A percentile compares a stretch with the other conserved stretches of the same genome.
Conservation (phyloP, 1,140 invertebrate genomes). For the Formica exsecta region DNA sequence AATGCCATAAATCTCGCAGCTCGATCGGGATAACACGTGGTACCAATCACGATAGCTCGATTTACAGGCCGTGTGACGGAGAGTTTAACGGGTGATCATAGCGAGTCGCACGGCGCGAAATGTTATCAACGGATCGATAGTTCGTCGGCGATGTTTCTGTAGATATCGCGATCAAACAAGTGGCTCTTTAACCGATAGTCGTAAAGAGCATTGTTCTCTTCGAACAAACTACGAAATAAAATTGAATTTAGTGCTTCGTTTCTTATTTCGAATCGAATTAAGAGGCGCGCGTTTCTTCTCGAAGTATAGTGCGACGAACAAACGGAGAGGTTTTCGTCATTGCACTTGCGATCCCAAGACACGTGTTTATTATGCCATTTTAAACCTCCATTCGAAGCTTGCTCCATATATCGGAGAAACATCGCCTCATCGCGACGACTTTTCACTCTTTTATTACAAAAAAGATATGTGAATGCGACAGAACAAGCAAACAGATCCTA, state of each 20-base stretch:
- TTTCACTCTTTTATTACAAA: constrained; percentile 1
- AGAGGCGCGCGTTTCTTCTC: not conserved
- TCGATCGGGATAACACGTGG: constrained; percentile 17
- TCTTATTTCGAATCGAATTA: not conserved
- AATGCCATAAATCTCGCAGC: constrained; percentile 15
- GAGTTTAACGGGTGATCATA: constrained; percentile 62
- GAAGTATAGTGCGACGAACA: constrained; percentile 32
- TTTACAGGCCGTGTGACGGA: constrained; percentile 47
- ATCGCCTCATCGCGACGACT: not conserved
- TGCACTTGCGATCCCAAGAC: no score
- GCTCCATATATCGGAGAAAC: no score
- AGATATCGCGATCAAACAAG: constrained; percentile 5
- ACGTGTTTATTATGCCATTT: no score
- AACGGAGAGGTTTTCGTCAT: constrained; percentile 31
- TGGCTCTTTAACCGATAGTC: not conserved
- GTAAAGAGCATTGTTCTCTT: constrained; percentile 3
- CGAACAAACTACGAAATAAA: not conserved
- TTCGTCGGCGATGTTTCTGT: constrained; percentile 23
- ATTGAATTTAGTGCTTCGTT: not conserved
- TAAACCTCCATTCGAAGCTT: no score
- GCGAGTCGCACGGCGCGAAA: constrained; percentile 35
- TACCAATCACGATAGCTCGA: constrained; percentile 1
- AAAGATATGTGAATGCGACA: not conserved
- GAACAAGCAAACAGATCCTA: not conserved
- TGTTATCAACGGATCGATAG: constrained; percentile 7